phyloP scores from a whole-genome alignment of 2,888 invertebrate genomes.

The Erpobdella octoculata region DNA sequence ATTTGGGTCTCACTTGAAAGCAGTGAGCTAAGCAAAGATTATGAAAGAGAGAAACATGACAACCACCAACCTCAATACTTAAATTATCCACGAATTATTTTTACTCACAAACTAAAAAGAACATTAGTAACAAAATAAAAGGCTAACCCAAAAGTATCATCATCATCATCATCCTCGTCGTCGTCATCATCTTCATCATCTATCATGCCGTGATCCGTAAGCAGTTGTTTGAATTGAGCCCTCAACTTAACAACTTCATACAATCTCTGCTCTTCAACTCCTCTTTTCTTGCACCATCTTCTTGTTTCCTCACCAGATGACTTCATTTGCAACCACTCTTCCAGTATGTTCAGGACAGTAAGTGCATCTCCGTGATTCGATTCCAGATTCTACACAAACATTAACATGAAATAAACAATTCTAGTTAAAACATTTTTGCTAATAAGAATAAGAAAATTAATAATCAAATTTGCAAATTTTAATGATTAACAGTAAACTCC shows the following conservation, averaged over 20 bases:
- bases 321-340: slow-evolving; percentile 71
- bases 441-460: neutral
- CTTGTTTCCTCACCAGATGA: slow-evolving; percentile 52
- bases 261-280: slow-evolving; percentile 84
- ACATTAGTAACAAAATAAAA: neutral
- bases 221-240: slow-evolving; percentile 74
- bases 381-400: slow-evolving; percentile 59
- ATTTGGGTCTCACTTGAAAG: too few species aligned
- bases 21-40: too few species aligned
- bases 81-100: too few species aligned
- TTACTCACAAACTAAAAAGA: too few species aligned
- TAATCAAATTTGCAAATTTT: neutral
- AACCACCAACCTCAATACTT: neutral
- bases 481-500: too few species aligned
- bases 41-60: neutral
- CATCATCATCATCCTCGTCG: slow-evolving; percentile 30
- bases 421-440: neutral
- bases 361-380: slow-evolving; percentile 93
- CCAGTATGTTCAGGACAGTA: slow-evolving; percentile 75
- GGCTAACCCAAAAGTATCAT: too few species aligned
- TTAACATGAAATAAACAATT: neutral
- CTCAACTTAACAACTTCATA: slow-evolving; percentile 91
- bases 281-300: slow-evolving; percentile 79
- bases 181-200: slow-evolving; percentile 35
- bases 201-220: slow-evolving; percentile 57